Evolutionary conservation across 2,888 invertebrate species (phyloP), one percentile per base, ranked within the genome.

Genomic region (Nipponacmea schrenckii): DNA sequence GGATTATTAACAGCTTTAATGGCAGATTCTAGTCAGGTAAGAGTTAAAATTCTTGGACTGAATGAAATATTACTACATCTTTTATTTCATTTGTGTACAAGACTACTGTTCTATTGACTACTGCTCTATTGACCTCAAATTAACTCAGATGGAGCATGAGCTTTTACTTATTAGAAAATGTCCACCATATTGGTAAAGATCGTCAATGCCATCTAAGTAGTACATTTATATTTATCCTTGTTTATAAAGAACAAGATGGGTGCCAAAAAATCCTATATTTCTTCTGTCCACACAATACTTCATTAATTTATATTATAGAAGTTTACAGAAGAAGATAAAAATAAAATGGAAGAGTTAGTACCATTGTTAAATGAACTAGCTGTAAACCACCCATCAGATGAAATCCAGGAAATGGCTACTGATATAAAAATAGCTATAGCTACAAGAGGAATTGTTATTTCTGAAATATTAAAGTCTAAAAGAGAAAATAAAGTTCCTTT

Each of bases 361-460:
- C 87, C 87, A 17, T 74, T 87, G 39, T 76, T 88, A 39, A 78
- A 84, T 64, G 74, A 79, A 62, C 70, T 88, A 12, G 73, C 79
- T 62, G 68, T 75, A 7, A 70, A 78, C 56, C 83, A 87, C 69
- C 77, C 77, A 64, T 83, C 69, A 81, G 70, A 71, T 68, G 20
- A 78, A 73, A 79, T 87, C 31, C 79, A 81, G 72, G 84, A 86
- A 76, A 85, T 88, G 86, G 86, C 87, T n/a, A 77, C 83, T 48
- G 85, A 87, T 75, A 79, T 88, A 39, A 81, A 85, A 44, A 83
- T 88, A 67, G 86, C 87, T 72, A 85, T 88, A 79, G 87, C 87
- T 76, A 88, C 88, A 20, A 83, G 85, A 75, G 87, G 87, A 39
- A 79, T 81, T 4, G 85, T 88, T 5, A 83, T 80, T 81, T 80